Conservation (phyloP, 2,888 invertebrate genomes). For the Caenorhabditis sp. region DNA sequence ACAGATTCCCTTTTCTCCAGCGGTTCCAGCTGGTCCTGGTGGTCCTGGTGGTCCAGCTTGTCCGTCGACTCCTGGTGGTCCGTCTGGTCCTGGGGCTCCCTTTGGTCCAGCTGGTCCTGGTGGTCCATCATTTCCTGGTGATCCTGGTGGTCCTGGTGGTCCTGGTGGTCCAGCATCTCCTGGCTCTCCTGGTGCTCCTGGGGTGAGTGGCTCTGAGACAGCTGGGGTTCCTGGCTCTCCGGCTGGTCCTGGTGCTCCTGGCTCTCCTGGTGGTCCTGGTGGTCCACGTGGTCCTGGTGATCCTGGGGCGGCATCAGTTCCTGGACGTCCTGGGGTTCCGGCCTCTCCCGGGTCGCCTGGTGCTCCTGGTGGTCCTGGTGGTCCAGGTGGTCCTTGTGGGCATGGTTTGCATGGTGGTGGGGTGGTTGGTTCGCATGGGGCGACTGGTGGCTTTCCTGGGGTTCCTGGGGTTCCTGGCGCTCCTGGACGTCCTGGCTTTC, state of each 20-base stretch:
- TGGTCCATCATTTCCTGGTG: conserved; percentile 64
- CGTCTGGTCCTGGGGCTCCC: conserved; percentile 60
- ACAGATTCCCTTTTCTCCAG: conserved; percentile 63
- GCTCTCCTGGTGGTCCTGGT: conserved; percentile 59
- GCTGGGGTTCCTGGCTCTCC: conserved; percentile 64
- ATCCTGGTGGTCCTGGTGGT: conserved; percentile 60
- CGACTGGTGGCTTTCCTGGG: conserved; percentile 65
- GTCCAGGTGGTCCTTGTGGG: conserved; percentile 63
- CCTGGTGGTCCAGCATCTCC: conserved; percentile 59
- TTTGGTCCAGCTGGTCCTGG: conserved; percentile 64
- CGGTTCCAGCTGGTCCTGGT: conserved; percentile 56
- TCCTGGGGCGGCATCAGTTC: conserved; percentile 59
- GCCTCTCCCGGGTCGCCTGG: conserved; percentile 62
- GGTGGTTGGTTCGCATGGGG: conserved; percentile 69
- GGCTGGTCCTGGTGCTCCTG: conserved; percentile 61
- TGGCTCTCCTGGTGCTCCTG: conserved; percentile 61
- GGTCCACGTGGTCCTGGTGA: conserved; percentile 60
- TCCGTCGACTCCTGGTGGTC: conserved; percentile 60
- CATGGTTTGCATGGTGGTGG: conserved; percentile 68
- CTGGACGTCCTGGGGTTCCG: conserved; percentile 60
- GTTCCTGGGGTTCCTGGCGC: conserved; percentile 58
- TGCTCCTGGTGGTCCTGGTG: conserved; percentile 57
- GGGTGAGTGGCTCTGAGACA: conserved; percentile 54
- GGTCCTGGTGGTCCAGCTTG: conserved; percentile 60
- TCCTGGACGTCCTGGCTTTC: conserved; percentile 61